Percentiles rank a stretch among this genome's conserved stretches.
Conservation (phyloP, 1,140 invertebrate genomes). For the Paracyclopina nana region DNA sequence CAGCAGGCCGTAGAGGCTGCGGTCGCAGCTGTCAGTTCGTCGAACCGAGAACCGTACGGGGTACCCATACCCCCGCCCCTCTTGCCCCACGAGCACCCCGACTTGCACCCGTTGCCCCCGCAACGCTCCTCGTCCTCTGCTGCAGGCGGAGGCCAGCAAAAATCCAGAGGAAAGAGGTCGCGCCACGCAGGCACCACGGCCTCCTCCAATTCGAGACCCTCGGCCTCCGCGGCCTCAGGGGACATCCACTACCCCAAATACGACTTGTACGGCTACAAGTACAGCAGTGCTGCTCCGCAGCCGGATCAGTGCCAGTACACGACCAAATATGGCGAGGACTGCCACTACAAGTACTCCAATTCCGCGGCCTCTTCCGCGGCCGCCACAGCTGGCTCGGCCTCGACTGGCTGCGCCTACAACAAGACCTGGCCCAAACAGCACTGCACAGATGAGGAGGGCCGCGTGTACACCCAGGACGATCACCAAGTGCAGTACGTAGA, state of each 20-base stretch:
- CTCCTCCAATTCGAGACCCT: neutral
- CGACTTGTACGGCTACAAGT: constrained; percentile 3
- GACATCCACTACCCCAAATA: constrained; percentile 10
- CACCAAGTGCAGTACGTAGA: constrained; percentile 9
- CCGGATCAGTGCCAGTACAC: constrained; percentile 2
- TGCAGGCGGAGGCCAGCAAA: neutral
- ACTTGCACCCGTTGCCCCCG: neutral
- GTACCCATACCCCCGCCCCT: constrained; percentile 12
- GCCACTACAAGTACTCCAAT: constrained; percentile 8
- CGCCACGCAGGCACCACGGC: neutral
- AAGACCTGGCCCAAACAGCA: constrained; percentile 14
- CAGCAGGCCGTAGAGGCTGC: neutral
- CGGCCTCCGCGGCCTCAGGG: too few relatives aligned
- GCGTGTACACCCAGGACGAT: constrained; percentile 8
- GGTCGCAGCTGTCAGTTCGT: neutral
- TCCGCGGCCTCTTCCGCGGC: neutral
- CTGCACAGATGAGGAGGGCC: constrained; percentile 2
- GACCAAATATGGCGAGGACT: constrained; percentile 14
- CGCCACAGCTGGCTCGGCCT: neutral
- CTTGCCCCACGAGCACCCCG: constrained; percentile 1
- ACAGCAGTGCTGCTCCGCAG: neutral
- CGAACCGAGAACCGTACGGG: constrained; percentile 2
- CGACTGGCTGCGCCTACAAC: constrained; percentile 2
- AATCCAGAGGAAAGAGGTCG: neutral
- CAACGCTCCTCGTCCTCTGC: neutral